phyloP scores from a whole-genome alignment of 2,113 vertebrate genomes.

The Nannobrachium achirus region DNA sequence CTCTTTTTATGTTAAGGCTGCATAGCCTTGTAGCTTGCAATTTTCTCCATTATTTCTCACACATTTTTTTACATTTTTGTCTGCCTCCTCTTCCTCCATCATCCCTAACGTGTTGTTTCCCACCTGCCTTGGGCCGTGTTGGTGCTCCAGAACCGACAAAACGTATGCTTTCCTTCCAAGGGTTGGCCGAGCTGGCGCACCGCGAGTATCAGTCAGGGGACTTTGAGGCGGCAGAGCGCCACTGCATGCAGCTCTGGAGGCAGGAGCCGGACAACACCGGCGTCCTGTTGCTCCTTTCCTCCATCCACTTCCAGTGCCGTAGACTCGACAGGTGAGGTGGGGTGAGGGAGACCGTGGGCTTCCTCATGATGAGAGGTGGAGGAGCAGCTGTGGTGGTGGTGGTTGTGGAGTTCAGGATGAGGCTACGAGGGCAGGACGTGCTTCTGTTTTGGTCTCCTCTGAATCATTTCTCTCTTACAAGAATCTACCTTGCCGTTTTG shows the following conservation, averaged over 20 bases:
- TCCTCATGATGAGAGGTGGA: slow-evolving; percentile 23
- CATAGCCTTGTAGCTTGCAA: neutral
- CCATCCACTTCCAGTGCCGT: slow-evolving; percentile 99
- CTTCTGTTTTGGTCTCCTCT: neutral
- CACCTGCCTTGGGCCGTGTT: slow-evolving; percentile 89
- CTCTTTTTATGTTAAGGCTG: slow-evolving; percentile 14
- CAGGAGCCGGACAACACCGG: slow-evolving; percentile 99
- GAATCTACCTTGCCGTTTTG: neutral
- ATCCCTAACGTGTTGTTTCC: slow-evolving; percentile 94
- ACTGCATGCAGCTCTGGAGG: slow-evolving; percentile 99
- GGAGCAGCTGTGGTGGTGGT: slow-evolving; percentile 21
- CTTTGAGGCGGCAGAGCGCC: slow-evolving; percentile 98
- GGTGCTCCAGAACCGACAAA: slow-evolving; percentile 99
- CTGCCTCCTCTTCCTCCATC: slow-evolving; percentile 85
- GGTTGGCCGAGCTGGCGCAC: slow-evolving; percentile 99
- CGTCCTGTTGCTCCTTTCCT: slow-evolving; percentile 95
- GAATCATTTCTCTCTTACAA: neutral
- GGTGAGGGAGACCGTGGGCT: slow-evolving; percentile 3
- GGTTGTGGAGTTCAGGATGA: too few relatives aligned
- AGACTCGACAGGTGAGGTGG: slow-evolving; percentile 94
- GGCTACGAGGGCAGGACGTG: neutral
- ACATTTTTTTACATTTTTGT: slow-evolving; percentile 71
- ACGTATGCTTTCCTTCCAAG: slow-evolving; percentile 99
- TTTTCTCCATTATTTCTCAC: slow-evolving; percentile 31
- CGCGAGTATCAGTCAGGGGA: slow-evolving; percentile 99